Evolutionary conservation across 2,113 vertebrate species (phyloP).

Genomic region (Oncorhynchus mykiss): DNA sequence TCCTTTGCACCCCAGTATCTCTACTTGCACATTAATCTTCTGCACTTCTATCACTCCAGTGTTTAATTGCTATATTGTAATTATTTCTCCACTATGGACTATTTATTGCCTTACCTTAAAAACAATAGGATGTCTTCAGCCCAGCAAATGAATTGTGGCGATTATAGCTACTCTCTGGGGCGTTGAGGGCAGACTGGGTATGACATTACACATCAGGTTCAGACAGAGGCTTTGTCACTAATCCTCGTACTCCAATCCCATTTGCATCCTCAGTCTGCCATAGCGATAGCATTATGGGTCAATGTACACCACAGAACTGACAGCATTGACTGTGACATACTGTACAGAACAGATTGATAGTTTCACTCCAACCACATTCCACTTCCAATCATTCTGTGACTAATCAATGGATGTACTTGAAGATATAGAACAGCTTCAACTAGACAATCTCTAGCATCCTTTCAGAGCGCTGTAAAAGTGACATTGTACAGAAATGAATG

Average conservation of each 20-base stretch:
- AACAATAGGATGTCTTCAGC: neutral
- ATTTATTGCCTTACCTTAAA: neutral
- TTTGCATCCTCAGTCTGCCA: slow-evolving; percentile 30
- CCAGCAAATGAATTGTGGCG: neutral
- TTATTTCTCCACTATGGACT: too few relatives aligned
- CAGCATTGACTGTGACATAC: too few relatives aligned
- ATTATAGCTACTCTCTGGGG: slow-evolving; percentile 31
- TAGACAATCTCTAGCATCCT: neutral
- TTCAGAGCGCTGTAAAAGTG: neutral
- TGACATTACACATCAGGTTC: slow-evolving; percentile 40
- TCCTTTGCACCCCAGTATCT: too few relatives aligned
- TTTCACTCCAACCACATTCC: neutral
- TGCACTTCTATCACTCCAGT: too few relatives aligned
- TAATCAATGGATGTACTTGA: neutral
- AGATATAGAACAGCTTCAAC: slow-evolving; percentile 13
- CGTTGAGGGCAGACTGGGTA: slow-evolving; percentile 15
- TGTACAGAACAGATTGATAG: neutral
- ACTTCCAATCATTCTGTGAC: neutral
- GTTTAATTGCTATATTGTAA: too few relatives aligned
- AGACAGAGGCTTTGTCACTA: slow-evolving; percentile 37
- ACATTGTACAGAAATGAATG: neutral
- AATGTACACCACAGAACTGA: slow-evolving; percentile 5
- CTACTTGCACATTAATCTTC: too few relatives aligned
- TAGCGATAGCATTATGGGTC: slow-evolving; percentile 25
- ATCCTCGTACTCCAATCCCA: slow-evolving; percentile 11